Evolutionary conservation across 2,113 vertebrate species (phyloP).

Genomic region (Cygnus buccinator): DNA sequence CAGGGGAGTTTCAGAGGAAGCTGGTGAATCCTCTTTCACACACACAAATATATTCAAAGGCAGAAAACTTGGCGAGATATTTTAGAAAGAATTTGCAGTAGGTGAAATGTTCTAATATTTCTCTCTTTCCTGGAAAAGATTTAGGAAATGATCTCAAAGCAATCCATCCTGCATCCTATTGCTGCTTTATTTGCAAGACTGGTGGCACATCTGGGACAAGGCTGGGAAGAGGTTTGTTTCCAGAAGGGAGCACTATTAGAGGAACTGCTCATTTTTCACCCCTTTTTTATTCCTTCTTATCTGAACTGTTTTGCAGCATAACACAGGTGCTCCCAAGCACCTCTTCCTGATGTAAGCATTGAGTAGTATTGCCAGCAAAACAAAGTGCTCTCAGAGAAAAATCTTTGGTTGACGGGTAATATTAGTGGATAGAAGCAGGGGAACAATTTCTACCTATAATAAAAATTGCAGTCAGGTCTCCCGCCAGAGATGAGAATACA

Average conservation of each 20-base stretch:
- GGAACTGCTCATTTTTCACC: not conserved
- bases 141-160: not conserved
- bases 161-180: not conserved
- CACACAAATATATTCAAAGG: no score
- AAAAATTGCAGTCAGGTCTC: not conserved
- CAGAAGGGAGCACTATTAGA: not conserved
- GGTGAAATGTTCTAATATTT: not conserved
- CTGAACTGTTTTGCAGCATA: not conserved
- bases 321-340: not conserved
- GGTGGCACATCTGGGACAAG: not conserved
- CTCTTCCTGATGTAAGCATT: not conserved
- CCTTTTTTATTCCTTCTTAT: not conserved
- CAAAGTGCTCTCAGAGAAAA: not conserved
- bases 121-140: not conserved
- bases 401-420: not conserved
- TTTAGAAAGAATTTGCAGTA: not conserved
- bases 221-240: not conserved
- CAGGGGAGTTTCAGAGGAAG: not conserved
- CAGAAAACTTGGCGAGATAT: not conserved
- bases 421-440: not conserved
- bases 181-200: not conserved
- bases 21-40: not conserved
- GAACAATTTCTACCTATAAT: not conserved
- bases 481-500: slow-evolving; percentile 2
- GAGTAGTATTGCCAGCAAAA: not conserved